Conservation (phyloP, 2,888 invertebrate species). For the Labia minor region DNA sequence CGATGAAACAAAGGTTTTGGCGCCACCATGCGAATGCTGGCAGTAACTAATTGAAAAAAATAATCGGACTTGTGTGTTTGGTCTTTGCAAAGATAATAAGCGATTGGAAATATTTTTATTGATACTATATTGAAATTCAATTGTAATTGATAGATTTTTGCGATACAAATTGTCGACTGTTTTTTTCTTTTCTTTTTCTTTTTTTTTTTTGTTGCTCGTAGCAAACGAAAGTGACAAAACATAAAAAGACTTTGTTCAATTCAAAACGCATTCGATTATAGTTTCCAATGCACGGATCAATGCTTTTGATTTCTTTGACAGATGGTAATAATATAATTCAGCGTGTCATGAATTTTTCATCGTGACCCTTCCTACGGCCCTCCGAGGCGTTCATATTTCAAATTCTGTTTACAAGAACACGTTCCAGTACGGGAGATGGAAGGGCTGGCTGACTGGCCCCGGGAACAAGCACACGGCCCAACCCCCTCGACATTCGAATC, state of each 20-base stretch:
- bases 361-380: background rate
- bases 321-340: conserved; percentile 13
- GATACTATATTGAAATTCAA: too few relatives aligned
- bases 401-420: conserved; percentile 13
- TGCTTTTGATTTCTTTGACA: conserved; percentile 7
- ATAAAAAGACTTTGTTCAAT: background rate
- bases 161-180: too few relatives aligned
- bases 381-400: conserved; percentile 1
- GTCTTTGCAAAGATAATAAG: too few relatives aligned
- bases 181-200: too few relatives aligned
- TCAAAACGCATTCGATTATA: conserved; percentile 8
- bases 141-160: too few relatives aligned
- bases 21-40: too few relatives aligned
- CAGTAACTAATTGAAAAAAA: too few relatives aligned
- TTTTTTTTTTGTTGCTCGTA: too few relatives aligned
- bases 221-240: background rate
- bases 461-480: background rate
- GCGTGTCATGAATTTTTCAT: conserved; percentile 13
- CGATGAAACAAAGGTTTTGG: too few relatives aligned
- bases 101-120: too few relatives aligned
- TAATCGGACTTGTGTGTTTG: too few relatives aligned
- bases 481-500: background rate
- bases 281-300: conserved; percentile 7
- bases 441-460: background rate
- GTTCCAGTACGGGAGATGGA: background rate